Conservation (phyloP, 2,113 vertebrate genomes). For the Calypte anna region DNA sequence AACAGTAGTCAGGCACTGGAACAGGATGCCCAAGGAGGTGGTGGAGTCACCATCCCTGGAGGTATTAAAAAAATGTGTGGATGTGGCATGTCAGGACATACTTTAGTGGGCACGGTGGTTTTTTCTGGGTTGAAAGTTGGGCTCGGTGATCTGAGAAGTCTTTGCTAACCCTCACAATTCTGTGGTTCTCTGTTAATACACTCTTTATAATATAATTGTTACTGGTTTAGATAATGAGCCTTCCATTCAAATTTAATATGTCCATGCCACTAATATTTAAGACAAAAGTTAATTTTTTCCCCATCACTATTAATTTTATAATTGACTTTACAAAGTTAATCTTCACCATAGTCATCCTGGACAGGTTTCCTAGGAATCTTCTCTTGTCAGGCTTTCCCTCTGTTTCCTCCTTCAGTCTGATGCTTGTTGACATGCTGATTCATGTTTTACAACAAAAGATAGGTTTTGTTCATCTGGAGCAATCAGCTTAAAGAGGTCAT, state of each 20-base stretch:
- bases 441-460: constrained; percentile 52
- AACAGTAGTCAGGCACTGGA: too few species aligned
- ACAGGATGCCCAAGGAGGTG: too few species aligned
- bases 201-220: background rate
- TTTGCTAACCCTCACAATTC: too few species aligned
- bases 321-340: constrained; percentile 48
- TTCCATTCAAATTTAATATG: constrained; percentile 21
- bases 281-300: constrained; percentile 17
- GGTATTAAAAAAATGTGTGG: too few species aligned
- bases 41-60: too few species aligned
- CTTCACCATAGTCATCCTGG: constrained; percentile 4
- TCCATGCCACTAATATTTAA: background rate
- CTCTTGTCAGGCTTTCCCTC: constrained; percentile 47
- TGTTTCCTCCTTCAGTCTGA: constrained; percentile 52
- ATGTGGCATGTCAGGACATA: too few species aligned
- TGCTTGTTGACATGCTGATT: constrained; percentile 67
- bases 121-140: too few species aligned
- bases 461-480: constrained; percentile 63
- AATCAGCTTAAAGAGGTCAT: constrained; percentile 66
- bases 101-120: too few species aligned
- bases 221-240: background rate
- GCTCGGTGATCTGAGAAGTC: too few species aligned
- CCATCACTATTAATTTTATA: constrained; percentile 34
- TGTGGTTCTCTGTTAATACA: background rate
- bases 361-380: constrained; percentile 32